phyloP scores from a whole-genome alignment of 64 coral and sea anemone species.

The Pocillopora verrucosa region DNA sequence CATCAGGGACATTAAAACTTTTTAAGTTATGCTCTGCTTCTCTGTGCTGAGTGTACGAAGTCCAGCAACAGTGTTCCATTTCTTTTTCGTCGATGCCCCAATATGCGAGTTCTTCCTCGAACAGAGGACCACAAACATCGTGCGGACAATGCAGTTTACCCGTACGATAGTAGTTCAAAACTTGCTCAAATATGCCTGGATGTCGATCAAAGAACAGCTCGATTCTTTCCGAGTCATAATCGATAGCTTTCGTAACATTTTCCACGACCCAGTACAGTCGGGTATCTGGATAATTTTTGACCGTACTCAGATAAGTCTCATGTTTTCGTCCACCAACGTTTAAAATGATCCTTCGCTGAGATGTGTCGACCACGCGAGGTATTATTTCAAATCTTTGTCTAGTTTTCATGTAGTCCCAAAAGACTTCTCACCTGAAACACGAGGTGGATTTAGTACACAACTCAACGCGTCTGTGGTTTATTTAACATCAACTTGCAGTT shows the following conservation, averaged over 20 bases:
- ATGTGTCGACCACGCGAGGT: conserved; percentile 56
- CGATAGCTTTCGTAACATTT: conserved; percentile 80
- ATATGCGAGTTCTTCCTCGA: conserved; percentile 86
- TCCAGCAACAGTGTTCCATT: conserved; percentile 93
- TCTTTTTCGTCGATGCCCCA: conserved; percentile 94
- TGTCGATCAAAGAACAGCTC: conserved; percentile 88
- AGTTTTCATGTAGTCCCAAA: conserved; percentile 28
- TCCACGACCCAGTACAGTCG: conserved; percentile 86
- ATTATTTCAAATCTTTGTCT: conserved; percentile 70
- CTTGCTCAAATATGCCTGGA: conserved; percentile 77
- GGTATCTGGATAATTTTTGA: conserved; percentile 81
- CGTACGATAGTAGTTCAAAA: conserved; percentile 89
- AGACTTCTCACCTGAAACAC: conserved; percentile 1
- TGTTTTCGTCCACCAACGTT: conserved; percentile 87
- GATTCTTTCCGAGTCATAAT: conserved; percentile 85
- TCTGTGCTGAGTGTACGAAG: conserved; percentile 76
- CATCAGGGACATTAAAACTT: conserved; percentile 69
- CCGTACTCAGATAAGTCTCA: conserved; percentile 78
- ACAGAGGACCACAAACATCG: conserved; percentile 83
- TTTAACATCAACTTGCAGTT: neutral
- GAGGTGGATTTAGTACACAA: neutral
- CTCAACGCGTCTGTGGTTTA: neutral
- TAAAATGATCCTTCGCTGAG: conserved; percentile 71
- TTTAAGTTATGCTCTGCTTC: conserved; percentile 90
- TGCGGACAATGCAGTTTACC: conserved; percentile 89